Base-by-base conservation (phyloP, 23 tunicate genomes). In the Clavelina lepadiformis region DNA sequence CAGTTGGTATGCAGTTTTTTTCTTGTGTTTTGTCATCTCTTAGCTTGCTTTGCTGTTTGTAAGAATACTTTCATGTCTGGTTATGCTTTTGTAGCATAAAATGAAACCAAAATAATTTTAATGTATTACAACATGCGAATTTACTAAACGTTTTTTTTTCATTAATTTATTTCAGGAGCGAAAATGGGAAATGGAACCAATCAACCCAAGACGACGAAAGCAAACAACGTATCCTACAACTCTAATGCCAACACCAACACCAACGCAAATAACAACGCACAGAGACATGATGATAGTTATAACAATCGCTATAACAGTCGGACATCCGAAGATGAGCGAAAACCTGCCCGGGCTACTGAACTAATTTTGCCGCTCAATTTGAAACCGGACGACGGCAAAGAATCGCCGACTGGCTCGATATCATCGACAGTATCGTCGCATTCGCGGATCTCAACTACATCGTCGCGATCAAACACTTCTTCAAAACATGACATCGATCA, bases 401-500 rank as follows among this genome's bases (percentile, higher is more conserved):
- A 69, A 28, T 82, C 89, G 26, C 80, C 89, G 6, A 82, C 89
- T 29, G 59, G 68, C 57, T 82, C 89, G 21, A 62, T 82, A 54
- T 73, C 80, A 13, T 82, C 89, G 1, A 65, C 69, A 28, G 31
- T 82, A 25, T 82, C 89, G 52, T 69, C 77, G 46, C 80, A 82
- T 24, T 86, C 95, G 1, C 74, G 91, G 3, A 59, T 71, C 15
- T 80, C 97, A 1, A 60, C 97, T 56, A 70, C 91, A 46, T 81
- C 97, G 56, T 65, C 78, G n/a, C 74, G 83, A 22, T 67, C 78
- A 41, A 61, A 71, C 32, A 44, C 73, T 15, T 68, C 77, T 0
- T 54, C 38, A 2, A 44, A 68, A 22, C 71, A 68, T 19, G 76
- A 73, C 15, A 35, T 31, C 11, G 64, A 61, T 28, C 51, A 52